Evolutionary conservation across 2,888 invertebrate genomes (phyloP), one percentile per base, ranked within the genome.

Genomic region (Spicauda simplicius): DNA sequence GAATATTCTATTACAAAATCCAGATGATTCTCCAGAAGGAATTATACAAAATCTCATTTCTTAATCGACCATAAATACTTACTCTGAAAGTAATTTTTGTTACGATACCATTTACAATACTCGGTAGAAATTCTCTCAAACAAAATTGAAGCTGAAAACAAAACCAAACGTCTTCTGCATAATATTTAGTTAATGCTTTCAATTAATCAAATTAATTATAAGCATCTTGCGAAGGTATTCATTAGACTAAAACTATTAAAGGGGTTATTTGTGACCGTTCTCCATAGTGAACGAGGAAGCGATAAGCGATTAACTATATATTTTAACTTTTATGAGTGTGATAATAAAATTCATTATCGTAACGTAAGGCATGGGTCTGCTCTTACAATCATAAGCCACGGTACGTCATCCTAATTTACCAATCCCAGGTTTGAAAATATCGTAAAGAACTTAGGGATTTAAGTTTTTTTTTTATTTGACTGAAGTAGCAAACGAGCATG

Each of bases 11-110:
- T 33, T 33, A 33, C 10, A 33, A 6, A 33, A 33, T 33, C n/a
- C n/a, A 33, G 33, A 33, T 33, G 33, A 33, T 33, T 33, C 33
- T 8, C 33, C 41, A 64, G 58, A 58, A 41, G 41, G 58, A 64
- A 64, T 64, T 58, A 58, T 64, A 58, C 41, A 64, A 20, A 58
- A 20, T 64, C 57, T 37, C 64, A n/a, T 64, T 58, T n/a, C 48
- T 50, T 59, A 59, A 59, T 59, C 48, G 30, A 30, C 25, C 50
- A 50, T 58, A 58, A 58, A 58, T 45, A 41, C 58, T 45, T 45
- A 41, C 58, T 45, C 45, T 58, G 58, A 58, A 45, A 58, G 7
- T 25, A 59, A 50, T 45, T 25, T 48, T 50, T 59, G 59, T 59
- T 59, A 59, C 50, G 59, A 50, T 50, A 59, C 48, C 59, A 48